Evolutionary conservation across 2,797 vertebrate genomes (phyloP), one percentile per base, ranked within the genome.

Genomic region (Cephalopachus bancanus): DNA sequence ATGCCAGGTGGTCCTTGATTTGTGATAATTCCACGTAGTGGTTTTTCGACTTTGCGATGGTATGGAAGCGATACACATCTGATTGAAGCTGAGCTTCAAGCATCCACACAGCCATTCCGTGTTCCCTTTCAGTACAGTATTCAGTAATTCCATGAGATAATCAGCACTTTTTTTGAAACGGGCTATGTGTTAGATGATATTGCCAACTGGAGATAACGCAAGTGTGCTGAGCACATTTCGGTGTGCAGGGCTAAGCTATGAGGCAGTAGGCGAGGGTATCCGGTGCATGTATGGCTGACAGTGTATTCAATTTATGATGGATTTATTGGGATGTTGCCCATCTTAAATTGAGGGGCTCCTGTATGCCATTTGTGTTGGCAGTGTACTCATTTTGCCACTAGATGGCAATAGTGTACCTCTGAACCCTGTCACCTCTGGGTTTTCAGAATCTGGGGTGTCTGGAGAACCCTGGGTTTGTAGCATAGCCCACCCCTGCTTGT

Each of bases 401-500:
- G 97, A 86, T 97, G 97, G 92, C 97, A 93, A 55, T 26, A 75
- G 67, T 44, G 88, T 67, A 75, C 44, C 94, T 97, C 87, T 83
- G 65, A 97, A 92, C 93, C 62, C 19, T 57, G 33, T 93, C 55
- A 28, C 79, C n/a, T 67, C 51, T 49, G 60, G 2, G n/a, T 89
- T 93, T 89, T 86, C 80, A 96, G 79, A 55, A 89, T 78, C 53
- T 7, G 44, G 71, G 60, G 28, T n/a, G 16, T 80, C 20, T 49
- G 5, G 55, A 85, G 65, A 90, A 9, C 20, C 15, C 84, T 55
- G 59, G 37, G 49, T 59, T 89, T 94, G 91, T 89, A 89, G 28
- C 26, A 49, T 89, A 53, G 12, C 60, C 60, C 4, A 24, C 10
- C 33, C 33, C 24, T 20, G 55, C 5, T 67, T 37, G 4, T 14